Base-by-base conservation (phyloP, 92 coral and sea anemone species). In the Phenganax marumi region DNA sequence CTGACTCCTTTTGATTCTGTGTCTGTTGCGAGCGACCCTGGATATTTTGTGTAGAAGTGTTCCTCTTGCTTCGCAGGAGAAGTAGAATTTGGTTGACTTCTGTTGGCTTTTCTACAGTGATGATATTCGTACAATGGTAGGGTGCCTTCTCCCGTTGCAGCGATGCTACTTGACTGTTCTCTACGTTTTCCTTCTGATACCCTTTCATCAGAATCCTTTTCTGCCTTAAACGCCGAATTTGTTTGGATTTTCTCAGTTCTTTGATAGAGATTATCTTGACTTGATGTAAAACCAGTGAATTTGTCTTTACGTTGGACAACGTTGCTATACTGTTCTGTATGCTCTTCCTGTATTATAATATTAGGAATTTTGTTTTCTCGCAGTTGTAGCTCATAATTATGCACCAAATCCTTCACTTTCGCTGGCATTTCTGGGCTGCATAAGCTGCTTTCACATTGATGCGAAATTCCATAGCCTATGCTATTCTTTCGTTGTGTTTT, bases 351-450 rank as follows among this genome's bases (percentile, higher is more conserved):
- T n/a, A n/a, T n/a, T n/a, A n/a, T n/a, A n/a, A 10, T 64, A 23
- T 10, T 46, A 25, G 11, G 70, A 25, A 16, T 19, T 12, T 18
- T 19, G 4, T 64, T 23, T 26, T 60, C 66, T 60, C 12, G 48
- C 21, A 64, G 47, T 17, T 64, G 70, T 3, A 23, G 12, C 48
- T 64, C 70, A 64, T 64, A 64, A 8, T 64, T 48, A n/a, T 64
- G 70, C 33, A 64, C 48, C 70, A 64, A 23, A 64, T 64, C 33
- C 22, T 26, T 64, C 12, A 64, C 70, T 48, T 64, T 64, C n/a
- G n/a, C n/a, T n/a, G n/a, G n/a, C n/a, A n/a, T n/a, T n/a, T n/a
- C n/a, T n/a, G n/a, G n/a, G n/a, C n/a, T n/a, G n/a, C n/a, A n/a
- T n/a, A n/a, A n/a, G n/a, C n/a, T n/a, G n/a, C n/a, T n/a, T n/a